Base-by-base conservation (phyloP, 2,888 invertebrate species). In the Leptinotarsa peninsularis region DNA sequence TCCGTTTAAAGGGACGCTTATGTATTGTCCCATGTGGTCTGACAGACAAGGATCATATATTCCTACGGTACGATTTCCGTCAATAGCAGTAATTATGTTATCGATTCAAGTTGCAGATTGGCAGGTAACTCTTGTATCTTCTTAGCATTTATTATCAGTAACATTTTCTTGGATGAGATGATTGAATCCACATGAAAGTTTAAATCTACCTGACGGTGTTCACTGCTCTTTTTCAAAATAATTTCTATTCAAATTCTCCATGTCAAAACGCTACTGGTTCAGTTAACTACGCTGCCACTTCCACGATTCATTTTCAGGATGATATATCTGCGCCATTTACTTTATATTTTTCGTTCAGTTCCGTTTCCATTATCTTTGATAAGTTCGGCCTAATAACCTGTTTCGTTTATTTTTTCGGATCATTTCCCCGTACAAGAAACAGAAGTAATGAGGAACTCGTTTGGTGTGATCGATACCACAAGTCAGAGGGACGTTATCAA, bases 341-440 rank as follows among this genome's bases (percentile, higher is more conserved):
- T n/a, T 21, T 18, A 58, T 58, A 58, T 58, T n/a, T n/a, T 18
- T 18, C 56, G 21, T 56, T 56, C 18, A 56, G 56, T n/a, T 21
- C 23, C 14, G 7, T 58, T 58, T 58, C 56, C 56, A 58, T 58
- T 58, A 58, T 58, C 56, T 18, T 54, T 54, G 54, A 54, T 54
- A 54, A 54, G 54, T 54, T 54, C 56, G 21, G 10, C 21, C 56
- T 58, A 58, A 58, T 58, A 58, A 58, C 23, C 21, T 58, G 56
- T 58, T 58, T 58, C 56, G 56, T 56, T 18, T 13, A 13, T 23
- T 21, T 58, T 58, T n/a, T 52, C 52, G 52, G 52, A 52, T 52
- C 56, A 58, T 58, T 58, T 18, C 56, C 10, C 21, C 21, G 23
- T 58, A 7, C 13, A 58, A 13, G 23, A 58, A 58, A 58, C 18